These are phyloP conservation scores for Phaonia tiefii DNA, from an alignment of 2,888 invertebrate genomes.

Conservation along the genomic window DNA sequence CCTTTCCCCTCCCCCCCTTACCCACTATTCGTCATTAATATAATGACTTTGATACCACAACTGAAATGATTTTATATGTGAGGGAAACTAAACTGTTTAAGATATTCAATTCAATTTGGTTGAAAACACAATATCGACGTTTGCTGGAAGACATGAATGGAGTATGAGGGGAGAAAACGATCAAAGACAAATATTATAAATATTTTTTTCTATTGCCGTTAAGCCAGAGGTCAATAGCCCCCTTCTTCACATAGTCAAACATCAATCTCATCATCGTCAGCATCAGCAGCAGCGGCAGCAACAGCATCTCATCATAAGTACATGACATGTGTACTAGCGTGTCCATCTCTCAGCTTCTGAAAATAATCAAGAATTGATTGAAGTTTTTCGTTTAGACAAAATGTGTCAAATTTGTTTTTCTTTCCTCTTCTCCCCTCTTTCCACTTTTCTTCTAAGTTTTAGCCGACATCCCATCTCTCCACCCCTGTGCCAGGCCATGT, in stretches of 20 bases:
- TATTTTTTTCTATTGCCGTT: too few relatives aligned
- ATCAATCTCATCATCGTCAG: too few relatives aligned
- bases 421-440: too few relatives aligned
- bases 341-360: neutral
- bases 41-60: neutral
- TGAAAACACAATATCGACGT: constrained; percentile 9
- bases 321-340: neutral
- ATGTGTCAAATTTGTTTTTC: constrained; percentile 26
- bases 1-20: neutral
- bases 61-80: neutral
- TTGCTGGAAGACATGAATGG: neutral
- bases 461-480: neutral
- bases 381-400: constrained; percentile 6
- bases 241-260: too few relatives aligned
- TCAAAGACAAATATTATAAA: constrained; percentile 13
- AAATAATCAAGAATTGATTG: constrained; percentile 24
- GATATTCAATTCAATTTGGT: neutral
- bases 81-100: too few relatives aligned
- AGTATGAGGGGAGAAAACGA: neutral
- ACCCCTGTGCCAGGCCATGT: neutral
- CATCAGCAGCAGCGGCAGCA: too few relatives aligned
- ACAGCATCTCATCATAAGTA: neutral
- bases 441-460: too few relatives aligned
- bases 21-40: neutral
- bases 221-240: constrained; percentile 7